Evolutionary conservation across 2,797 vertebrate species (phyloP).

Genomic region (Poecilia wingei): DNA sequence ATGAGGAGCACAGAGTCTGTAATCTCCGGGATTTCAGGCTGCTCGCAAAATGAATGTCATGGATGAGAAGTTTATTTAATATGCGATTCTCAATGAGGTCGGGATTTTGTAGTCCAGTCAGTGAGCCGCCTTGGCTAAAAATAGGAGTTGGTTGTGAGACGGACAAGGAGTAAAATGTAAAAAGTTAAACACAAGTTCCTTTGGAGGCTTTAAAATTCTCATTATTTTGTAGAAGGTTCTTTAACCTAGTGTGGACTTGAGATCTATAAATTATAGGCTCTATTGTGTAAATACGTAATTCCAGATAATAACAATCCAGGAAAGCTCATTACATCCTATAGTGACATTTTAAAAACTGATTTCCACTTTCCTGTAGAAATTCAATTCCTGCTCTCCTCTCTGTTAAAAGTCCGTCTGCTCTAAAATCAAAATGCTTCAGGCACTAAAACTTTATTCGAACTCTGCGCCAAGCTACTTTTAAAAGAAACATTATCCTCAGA

Average conservation of each 20-base stretch:
- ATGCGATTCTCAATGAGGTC: conserved; percentile 61
- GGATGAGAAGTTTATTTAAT: conserved; percentile 65
- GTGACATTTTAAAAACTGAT: background rate
- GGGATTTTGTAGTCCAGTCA: conserved; percentile 48
- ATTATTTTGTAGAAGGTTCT: background rate
- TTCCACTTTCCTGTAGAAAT: background rate
- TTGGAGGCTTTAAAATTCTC: background rate
- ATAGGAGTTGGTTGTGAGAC: conserved; percentile 31
- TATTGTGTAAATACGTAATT: background rate
- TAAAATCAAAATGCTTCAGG: background rate
- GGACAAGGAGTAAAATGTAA: conserved; percentile 4
- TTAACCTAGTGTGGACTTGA: background rate
- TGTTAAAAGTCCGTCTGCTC: background rate
- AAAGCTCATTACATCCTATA: background rate
- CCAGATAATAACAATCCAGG: background rate
- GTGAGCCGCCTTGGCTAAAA: conserved; percentile 39
- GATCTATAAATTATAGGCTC: background rate
- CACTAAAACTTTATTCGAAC: background rate
- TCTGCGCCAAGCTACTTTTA: background rate
- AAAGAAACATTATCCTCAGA: background rate
- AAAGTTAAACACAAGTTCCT: conserved; percentile 1
- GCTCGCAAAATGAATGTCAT: conserved; percentile 61
- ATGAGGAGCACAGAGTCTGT: conserved; percentile 53
- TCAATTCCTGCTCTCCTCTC: background rate
- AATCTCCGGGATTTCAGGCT: conserved; percentile 57